phyloP scores from a whole-genome alignment of 2,113 vertebrate species.

The Naja naja region DNA sequence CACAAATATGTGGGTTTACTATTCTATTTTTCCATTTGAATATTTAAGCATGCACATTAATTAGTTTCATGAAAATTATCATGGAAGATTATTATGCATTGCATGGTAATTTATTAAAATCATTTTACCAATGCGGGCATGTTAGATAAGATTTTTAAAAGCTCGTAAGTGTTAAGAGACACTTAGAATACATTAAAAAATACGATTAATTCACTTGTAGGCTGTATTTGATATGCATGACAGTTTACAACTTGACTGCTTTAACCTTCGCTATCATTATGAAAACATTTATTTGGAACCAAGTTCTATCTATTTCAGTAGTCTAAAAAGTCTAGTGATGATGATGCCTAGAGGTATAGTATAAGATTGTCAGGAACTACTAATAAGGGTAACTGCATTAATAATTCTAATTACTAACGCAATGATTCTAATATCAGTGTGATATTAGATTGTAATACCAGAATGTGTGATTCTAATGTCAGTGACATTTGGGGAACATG shows the following conservation, averaged over 20 bases:
- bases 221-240: conserved; percentile 1
- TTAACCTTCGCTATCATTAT: neutral
- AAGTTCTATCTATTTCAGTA: neutral
- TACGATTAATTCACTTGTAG: conserved; percentile 12
- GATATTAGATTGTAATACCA: neutral
- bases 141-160: conserved; percentile 7
- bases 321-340: neutral
- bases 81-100: conserved; percentile 17
- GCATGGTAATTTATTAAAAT: conserved; percentile 33
- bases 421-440: neutral
- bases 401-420: neutral
- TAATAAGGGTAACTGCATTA: neutral
- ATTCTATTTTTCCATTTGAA: neutral
- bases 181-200: neutral
- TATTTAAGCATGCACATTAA: neutral
- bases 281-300: neutral
- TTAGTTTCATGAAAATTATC: conserved; percentile 34
- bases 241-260: conserved; percentile 9
- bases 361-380: neutral
- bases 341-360: neutral
- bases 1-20: too few species aligned
- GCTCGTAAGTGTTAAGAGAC: neutral
- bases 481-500: neutral
- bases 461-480: neutral
- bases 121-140: neutral